Percentiles rank a stretch among this genome's conserved stretches.
Conservation (phyloP, 1,140 invertebrate genomes). For the Oncopeltus fasciatus region DNA sequence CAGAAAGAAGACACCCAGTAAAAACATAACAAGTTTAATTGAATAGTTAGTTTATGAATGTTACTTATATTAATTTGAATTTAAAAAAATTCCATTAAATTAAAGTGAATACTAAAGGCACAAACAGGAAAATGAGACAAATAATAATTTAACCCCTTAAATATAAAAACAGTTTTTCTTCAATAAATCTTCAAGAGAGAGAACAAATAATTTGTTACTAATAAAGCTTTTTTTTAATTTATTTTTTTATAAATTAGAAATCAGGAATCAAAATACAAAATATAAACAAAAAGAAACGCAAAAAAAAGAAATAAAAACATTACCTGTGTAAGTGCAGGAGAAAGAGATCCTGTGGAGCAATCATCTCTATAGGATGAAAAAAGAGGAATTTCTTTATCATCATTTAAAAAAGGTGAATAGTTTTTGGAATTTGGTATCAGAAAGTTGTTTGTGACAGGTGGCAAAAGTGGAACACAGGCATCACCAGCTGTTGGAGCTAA, state of each 20-base stretch:
- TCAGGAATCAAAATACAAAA: too few species aligned
- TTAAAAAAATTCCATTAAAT: too few species aligned
- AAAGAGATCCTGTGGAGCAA: slow-evolving; percentile 28
- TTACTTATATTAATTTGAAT: too few species aligned
- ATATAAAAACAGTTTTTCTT: too few species aligned
- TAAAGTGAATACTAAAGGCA: too few species aligned
- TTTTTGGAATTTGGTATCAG: neutral
- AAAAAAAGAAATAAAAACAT: slow-evolving; percentile 2
- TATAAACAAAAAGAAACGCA: neutral
- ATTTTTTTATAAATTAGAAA: neutral
- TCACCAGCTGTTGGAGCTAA: slow-evolving; percentile 78
- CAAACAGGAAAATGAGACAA: too few species aligned
- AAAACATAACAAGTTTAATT: too few species aligned
- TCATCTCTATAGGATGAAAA: slow-evolving; percentile 43
- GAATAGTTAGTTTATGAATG: too few species aligned
- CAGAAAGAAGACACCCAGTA: too few species aligned
- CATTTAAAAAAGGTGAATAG: slow-evolving; percentile 13
- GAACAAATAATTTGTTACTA: too few species aligned
- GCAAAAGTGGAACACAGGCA: slow-evolving; percentile 63
- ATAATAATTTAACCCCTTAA: too few species aligned
- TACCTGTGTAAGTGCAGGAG: slow-evolving; percentile 30
- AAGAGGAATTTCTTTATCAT: slow-evolving; percentile 30
- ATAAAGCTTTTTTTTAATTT: neutral
- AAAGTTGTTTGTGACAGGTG: slow-evolving; percentile 33
- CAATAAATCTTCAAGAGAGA: too few species aligned